Evolutionary conservation across 2,113 vertebrate genomes (phyloP).

Genomic region (Aptenodytes patagonicus): DNA sequence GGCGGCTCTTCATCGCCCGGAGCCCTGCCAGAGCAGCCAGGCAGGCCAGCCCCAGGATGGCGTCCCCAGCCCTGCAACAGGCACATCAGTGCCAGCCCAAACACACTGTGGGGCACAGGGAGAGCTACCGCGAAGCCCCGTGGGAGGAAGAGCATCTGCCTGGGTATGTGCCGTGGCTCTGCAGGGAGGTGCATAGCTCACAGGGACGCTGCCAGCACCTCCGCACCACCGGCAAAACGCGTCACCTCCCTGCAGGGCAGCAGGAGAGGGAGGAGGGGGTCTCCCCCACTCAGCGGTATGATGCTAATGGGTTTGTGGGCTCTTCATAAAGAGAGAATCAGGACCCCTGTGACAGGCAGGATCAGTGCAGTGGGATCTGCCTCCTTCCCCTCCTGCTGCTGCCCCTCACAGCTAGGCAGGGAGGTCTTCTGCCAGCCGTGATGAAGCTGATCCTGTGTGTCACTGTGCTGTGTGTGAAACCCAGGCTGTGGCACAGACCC

Average conservation of each 20-base stretch:
- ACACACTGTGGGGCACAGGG: rapidly evolving
- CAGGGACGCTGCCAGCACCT: background rate
- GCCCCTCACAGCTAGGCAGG: background rate
- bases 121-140: background rate
- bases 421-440: background rate
- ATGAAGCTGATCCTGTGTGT: background rate
- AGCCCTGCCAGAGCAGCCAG: slow-evolving; percentile 75
- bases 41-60: slow-evolving; percentile 83
- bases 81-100: background rate
- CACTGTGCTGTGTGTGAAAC: background rate
- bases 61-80: slow-evolving; percentile 78
- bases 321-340: background rate
- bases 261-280: background rate
- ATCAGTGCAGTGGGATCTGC: background rate
- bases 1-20: slow-evolving; percentile 75
- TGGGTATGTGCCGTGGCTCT: rapidly evolving
- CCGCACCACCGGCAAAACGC: rapidly evolving
- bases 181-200: background rate
- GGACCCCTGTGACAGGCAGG: background rate
- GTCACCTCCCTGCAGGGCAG: background rate
- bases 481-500: background rate
- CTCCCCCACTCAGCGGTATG: background rate
- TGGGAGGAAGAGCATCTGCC: background rate
- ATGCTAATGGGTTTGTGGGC: background rate
- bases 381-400: background rate